Evolutionary conservation across 2,113 vertebrate genomes (phyloP).

Genomic region (Channa maculata): DNA sequence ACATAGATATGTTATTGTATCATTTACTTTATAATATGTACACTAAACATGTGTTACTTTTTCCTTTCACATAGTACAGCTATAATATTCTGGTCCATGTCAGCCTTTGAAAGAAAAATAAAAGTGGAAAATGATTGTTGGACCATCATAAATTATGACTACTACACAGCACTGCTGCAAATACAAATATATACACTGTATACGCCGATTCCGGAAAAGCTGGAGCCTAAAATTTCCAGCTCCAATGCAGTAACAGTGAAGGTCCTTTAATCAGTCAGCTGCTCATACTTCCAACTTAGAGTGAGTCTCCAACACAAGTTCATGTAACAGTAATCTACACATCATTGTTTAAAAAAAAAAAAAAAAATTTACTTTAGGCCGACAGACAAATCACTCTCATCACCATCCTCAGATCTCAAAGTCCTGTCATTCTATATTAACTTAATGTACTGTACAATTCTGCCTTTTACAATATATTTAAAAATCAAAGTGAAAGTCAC

Average conservation of each 20-base stretch:
- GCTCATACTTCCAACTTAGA: conserved; percentile 5
- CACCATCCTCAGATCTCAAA: not conserved
- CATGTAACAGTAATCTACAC: conserved; percentile 10
- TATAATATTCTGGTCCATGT: conserved; percentile 31
- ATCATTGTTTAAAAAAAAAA: not conserved
- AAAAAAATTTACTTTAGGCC: not conserved
- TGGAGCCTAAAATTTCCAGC: conserved; percentile 39
- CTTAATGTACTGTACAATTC: not conserved
- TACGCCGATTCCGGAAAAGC: conserved; percentile 50
- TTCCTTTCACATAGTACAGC: conserved; percentile 32
- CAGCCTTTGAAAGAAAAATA: conserved; percentile 25
- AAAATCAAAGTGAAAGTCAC: conserved; percentile 5
- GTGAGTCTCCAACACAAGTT: conserved; percentile 3
- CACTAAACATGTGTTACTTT: conserved; percentile 17
- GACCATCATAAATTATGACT: conserved; percentile 68
- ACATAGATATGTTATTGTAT: conserved; percentile 21
- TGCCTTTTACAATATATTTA: not conserved
- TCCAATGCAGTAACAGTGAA: conserved; percentile 36
- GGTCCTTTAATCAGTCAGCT: conserved; percentile 13
- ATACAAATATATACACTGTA: conserved; percentile 65
- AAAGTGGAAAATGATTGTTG: conserved; percentile 2
- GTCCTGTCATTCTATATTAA: not conserved
- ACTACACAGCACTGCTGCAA: conserved; percentile 54
- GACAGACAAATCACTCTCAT: not conserved
- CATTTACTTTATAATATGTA: conserved; percentile 35